These are phyloP conservation scores for Colostygia pectinataria DNA, from an alignment of 2,888 invertebrate species.

Conservation along the genomic window DNA sequence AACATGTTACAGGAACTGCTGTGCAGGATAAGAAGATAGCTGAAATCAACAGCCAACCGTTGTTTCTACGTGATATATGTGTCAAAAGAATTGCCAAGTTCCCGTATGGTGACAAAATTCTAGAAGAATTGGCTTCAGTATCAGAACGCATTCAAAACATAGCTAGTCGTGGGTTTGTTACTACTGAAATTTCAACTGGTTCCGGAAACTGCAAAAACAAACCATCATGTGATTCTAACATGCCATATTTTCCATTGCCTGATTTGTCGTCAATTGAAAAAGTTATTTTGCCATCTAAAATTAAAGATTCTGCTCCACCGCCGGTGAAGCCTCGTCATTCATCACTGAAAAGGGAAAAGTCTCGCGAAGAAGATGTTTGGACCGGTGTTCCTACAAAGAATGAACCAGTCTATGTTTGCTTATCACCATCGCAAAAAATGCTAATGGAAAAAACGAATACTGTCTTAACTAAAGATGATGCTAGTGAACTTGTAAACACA, in stretches of 20 bases:
- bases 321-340: constrained; percentile 72
- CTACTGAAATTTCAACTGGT: constrained; percentile 27
- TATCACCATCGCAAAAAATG: constrained; percentile 88
- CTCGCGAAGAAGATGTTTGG: constrained; percentile 77
- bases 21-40: constrained; percentile 37
- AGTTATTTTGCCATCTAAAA: constrained; percentile 54
- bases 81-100: constrained; percentile 85
- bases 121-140: constrained; percentile 86
- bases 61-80: constrained; percentile 85
- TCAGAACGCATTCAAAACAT: constrained; percentile 80
- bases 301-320: constrained; percentile 56
- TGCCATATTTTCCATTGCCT: constrained; percentile 76
- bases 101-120: constrained; percentile 87
- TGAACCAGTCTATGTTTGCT: constrained; percentile 85
- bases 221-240: constrained; percentile 39
- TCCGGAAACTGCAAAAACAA: constrained; percentile 27
- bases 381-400: constrained; percentile 83
- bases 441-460: constrained; percentile 81
- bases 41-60: constrained; percentile 53
- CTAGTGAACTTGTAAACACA: constrained; percentile 86
- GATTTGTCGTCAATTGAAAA: constrained; percentile 73
- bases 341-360: constrained; percentile 59
- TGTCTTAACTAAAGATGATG: constrained; percentile 75
- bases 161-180: constrained; percentile 42
- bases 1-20: constrained; percentile 63